A percentile compares a stretch with the other conserved stretches of the same genome.
phyloP scores from a whole-genome alignment of 2,113 vertebrate species.

The Cryptoleucopteryx plumbea region DNA sequence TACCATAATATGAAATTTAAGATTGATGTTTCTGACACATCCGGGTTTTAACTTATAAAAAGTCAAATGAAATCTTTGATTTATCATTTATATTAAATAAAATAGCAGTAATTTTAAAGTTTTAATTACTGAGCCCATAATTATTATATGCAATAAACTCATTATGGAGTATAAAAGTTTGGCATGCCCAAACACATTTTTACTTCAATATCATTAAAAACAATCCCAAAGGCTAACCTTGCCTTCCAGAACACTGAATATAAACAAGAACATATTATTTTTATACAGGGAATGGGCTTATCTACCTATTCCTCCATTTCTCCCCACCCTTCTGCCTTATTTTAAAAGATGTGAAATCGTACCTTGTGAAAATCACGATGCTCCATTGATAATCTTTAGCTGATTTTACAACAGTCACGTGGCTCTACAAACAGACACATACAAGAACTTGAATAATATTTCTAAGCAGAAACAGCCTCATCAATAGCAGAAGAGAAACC shows the following conservation, averaged over 20 bases:
- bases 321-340: not conserved
- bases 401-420: not conserved
- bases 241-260: not conserved
- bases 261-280: not conserved
- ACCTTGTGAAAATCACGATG: not conserved
- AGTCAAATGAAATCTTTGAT: constrained; percentile 22
- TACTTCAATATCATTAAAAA: constrained; percentile 41
- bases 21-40: constrained; percentile 24
- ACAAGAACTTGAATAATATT: not conserved
- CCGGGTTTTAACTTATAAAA: constrained; percentile 3
- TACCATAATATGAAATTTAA: constrained; percentile 3
- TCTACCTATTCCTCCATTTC: not conserved
- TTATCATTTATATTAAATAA: constrained; percentile 43
- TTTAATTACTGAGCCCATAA: constrained; percentile 57
- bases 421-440: not conserved
- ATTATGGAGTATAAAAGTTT: constrained; percentile 41
- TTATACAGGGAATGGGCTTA: not conserved
- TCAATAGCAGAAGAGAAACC: not conserved
- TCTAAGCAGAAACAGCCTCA: not conserved
- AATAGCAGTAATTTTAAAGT: constrained; percentile 18
- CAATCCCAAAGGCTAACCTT: constrained; percentile 45
- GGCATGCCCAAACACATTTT: constrained; percentile 44
- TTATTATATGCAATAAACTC: constrained; percentile 53
- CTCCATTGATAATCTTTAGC: not conserved
- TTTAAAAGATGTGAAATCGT: not conserved